These are phyloP conservation scores for Thaleichthys pacificus DNA, from an alignment of 2,797 vertebrate species.

Conservation along the genomic window DNA sequence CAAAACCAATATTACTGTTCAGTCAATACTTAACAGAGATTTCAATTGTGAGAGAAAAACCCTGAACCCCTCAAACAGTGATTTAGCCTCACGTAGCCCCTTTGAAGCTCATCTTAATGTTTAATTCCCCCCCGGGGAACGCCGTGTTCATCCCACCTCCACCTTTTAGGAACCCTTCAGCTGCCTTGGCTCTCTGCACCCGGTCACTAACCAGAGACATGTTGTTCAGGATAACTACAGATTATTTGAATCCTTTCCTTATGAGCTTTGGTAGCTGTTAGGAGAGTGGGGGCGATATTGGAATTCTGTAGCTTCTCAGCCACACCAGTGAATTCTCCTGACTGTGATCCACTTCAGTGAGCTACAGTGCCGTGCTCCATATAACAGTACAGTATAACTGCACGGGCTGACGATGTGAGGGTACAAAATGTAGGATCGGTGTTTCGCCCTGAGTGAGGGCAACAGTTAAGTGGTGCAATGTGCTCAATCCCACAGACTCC, in stretches of 20 bases:
- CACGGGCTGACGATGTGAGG: slow-evolving; percentile 15
- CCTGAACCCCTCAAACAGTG: background rate
- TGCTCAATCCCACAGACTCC: slow-evolving; percentile 1
- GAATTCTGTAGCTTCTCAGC: background rate
- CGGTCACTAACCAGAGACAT: background rate
- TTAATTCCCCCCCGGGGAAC: background rate
- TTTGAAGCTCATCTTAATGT: slow-evolving; percentile 8
- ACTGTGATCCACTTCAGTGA: slow-evolving; percentile 21
- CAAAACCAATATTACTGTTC: slow-evolving; percentile 10
- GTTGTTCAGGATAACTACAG: background rate
- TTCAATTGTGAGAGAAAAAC: background rate
- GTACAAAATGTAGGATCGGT: slow-evolving; percentile 2
- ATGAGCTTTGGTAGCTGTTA: background rate
- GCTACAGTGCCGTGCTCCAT: background rate
- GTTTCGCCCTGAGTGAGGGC: background rate
- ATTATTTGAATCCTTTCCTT: background rate
- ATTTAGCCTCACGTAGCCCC: background rate
- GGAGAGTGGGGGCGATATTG: background rate
- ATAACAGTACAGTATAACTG: background rate
- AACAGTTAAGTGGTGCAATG: slow-evolving; percentile 8
- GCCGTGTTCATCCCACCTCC: background rate
- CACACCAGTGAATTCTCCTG: too few species aligned
- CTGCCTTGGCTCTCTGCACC: background rate
- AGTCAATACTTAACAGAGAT: slow-evolving; percentile 10
- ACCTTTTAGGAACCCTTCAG: background rate